These are phyloP conservation scores for Drosophila macrospina DNA, from an alignment of 2,888 invertebrate species.

Conservation along the genomic window DNA sequence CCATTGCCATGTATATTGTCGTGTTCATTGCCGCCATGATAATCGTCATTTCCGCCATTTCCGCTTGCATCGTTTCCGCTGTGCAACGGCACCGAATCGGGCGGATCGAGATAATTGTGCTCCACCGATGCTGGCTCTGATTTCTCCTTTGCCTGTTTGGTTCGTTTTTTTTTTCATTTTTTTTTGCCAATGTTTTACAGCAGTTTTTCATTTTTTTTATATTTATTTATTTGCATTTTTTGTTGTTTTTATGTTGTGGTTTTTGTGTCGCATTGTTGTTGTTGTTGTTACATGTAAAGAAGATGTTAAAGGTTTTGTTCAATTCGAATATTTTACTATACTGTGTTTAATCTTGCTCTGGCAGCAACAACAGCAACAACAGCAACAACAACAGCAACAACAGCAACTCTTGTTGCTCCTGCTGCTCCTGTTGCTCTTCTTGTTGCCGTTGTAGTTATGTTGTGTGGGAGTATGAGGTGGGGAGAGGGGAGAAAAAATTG, in stretches of 20 bases:
- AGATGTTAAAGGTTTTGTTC: slow-evolving; percentile 65
- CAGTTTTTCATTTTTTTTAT: slow-evolving; percentile 59
- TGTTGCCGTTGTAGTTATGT: too few species aligned
- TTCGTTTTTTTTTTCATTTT: slow-evolving; percentile 28
- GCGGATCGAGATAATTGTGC: slow-evolving; percentile 85
- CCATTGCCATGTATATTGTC: slow-evolving; percentile 64
- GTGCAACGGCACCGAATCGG: slow-evolving; percentile 84
- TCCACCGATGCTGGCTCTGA: slow-evolving; percentile 84
- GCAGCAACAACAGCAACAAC: slow-evolving; percentile 23
- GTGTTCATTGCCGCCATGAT: slow-evolving; percentile 76
- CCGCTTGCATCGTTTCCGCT: slow-evolving; percentile 85
- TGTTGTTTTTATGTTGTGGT: slow-evolving; percentile 37
- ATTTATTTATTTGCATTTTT: slow-evolving; percentile 71
- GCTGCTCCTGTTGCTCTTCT: too few species aligned
- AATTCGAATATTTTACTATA: slow-evolving; percentile 52
- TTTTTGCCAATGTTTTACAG: slow-evolving; percentile 60
- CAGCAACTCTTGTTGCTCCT: slow-evolving; percentile 15
- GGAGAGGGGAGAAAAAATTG: slow-evolving; percentile 59
- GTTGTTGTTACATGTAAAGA: slow-evolving; percentile 58
- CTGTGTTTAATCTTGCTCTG: slow-evolving; percentile 67
- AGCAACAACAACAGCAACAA: too few species aligned
- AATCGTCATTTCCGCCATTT: slow-evolving; percentile 85
- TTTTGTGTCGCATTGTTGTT: slow-evolving; percentile 49
- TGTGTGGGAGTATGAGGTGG: too few species aligned
- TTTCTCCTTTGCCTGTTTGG: slow-evolving; percentile 80